Conservation (phyloP, 1,140 invertebrate genomes). For the Zaprionus camerounensis region DNA sequence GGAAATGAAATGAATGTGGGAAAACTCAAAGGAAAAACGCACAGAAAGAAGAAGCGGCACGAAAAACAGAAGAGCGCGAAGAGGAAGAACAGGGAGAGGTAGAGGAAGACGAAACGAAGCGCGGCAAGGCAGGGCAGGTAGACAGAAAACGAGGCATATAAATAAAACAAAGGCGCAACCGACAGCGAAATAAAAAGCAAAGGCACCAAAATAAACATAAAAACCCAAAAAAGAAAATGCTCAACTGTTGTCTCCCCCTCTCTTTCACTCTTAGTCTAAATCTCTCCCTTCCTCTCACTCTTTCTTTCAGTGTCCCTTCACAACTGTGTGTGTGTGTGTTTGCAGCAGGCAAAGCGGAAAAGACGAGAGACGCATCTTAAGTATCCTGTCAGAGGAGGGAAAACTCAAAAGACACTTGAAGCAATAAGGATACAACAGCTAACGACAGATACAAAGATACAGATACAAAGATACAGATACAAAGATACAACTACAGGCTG, state of each 20-base stretch:
- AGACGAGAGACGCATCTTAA: constrained; percentile 38
- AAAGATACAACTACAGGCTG: background rate
- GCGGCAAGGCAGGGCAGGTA: constrained; percentile 37
- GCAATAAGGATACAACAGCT: constrained; percentile 14
- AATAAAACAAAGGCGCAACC: constrained; percentile 63
- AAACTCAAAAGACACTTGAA: constrained; percentile 60
- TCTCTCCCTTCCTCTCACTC: background rate
- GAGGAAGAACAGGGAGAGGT: constrained; percentile 3
- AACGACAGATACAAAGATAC: constrained; percentile 5
- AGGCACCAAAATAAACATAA: constrained; percentile 62
- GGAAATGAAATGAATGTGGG: constrained; percentile 74
- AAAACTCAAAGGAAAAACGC: constrained; percentile 71
- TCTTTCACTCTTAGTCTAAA: too few species aligned
- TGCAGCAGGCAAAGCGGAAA: background rate
- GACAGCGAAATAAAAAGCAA: constrained; percentile 58
- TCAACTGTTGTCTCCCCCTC: background rate
- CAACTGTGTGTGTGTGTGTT: background rate
- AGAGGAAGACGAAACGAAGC: background rate
- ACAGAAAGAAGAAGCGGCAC: constrained; percentile 12
- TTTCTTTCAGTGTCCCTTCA: background rate
- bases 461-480: constrained; percentile 15
- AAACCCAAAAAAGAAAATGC: constrained; percentile 40
- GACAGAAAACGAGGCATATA: constrained; percentile 53
- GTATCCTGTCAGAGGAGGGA: constrained; percentile 41
- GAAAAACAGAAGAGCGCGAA: background rate